Evolutionary conservation across 2,797 vertebrate species (phyloP), one percentile per base, ranked within the genome.

Genomic region (Tympanoctomys barrerae): DNA sequence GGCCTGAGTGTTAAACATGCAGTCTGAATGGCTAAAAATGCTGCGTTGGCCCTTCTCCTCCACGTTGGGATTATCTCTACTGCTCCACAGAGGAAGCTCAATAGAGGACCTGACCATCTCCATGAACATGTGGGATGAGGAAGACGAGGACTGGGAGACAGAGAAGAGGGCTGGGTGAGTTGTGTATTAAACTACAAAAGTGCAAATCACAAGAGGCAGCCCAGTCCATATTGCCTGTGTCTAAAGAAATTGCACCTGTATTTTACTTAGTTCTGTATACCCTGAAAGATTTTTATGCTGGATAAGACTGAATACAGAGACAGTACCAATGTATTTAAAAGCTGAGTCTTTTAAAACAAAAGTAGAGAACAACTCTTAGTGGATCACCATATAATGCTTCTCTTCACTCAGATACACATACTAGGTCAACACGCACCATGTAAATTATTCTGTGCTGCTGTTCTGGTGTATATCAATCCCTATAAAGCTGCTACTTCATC

Each of bases 381-480:
- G 80, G 93, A 90, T 94, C 92, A 95, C 90, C 80, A 46, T 46
- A 92, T 92, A 96, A 86, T 52, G 92, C 90, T 92, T 73, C 75
- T 96, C 66, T 90, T 96, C 71, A 94, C 87, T 81, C 36, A 95
- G 82, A 92, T 81, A 95, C 57, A 95, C 82, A 84, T n/a, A 84
- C n/a, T 90, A 90, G 79, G 90, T 87, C 57, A 85, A 92, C 61
- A 70, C 87, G 90, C 61, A 49, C 92, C 66, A 92, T 90, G 90
- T 92, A 95, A 95, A 96, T 95, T 64, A 73, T 70, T 84, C 94
- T 73, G 73, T 3, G 54, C 52, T 81, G 90, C 94, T 96, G 81
- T 92, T 96, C 94, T 89, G 46, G 93, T 94, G 92, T 94, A 95
- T 93, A 87, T 92, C 87, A 92, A 94, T 87, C 92, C 92, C 89